These are phyloP conservation scores for Philypnodon macrostomus DNA, from an alignment of 2,797 vertebrate genomes.

Conservation along the genomic window DNA sequence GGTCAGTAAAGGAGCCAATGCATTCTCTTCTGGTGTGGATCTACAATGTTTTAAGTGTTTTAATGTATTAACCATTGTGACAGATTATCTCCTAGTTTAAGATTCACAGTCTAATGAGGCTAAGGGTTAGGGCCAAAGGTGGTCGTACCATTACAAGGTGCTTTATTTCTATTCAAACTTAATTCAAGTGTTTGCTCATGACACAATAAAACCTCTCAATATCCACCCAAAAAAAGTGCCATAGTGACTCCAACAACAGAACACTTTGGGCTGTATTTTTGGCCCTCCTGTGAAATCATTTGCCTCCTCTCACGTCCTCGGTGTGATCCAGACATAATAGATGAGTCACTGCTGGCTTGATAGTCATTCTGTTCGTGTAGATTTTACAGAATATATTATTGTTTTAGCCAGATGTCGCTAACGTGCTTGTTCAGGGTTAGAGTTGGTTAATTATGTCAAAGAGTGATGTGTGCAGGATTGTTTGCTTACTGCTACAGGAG, in stretches of 20 bases:
- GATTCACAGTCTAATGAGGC: too few relatives aligned
- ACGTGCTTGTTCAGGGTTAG: constrained; percentile 1
- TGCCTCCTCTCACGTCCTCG: constrained; percentile 37
- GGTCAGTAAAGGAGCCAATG: too few relatives aligned
- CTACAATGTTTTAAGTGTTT: too few relatives aligned
- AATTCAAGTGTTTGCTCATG: constrained; percentile 1
- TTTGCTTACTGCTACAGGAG: not conserved
- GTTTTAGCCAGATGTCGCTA: constrained; percentile 16
- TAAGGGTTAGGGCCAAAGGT: too few relatives aligned
- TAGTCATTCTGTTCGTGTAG: constrained; percentile 5
- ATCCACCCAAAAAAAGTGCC: constrained; percentile 51
- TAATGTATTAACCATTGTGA: too few relatives aligned
- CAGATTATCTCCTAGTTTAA: too few relatives aligned
- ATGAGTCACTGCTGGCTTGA: constrained; percentile 19
- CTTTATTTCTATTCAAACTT: not conserved
- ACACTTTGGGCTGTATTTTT: constrained; percentile 41
- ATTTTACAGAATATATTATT: constrained; percentile 10
- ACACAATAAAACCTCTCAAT: constrained; percentile 3
- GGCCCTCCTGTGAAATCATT: too few relatives aligned
- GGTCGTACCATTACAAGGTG: too few relatives aligned
- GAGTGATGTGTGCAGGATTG: not conserved
- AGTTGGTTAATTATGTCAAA: constrained; percentile 1
- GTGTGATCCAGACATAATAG: constrained; percentile 21
- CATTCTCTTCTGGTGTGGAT: too few relatives aligned
- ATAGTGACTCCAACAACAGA: constrained; percentile 42